phyloP scores from a whole-genome alignment of 2,797 vertebrate genomes.

The Aulostomus chinensis region DNA sequence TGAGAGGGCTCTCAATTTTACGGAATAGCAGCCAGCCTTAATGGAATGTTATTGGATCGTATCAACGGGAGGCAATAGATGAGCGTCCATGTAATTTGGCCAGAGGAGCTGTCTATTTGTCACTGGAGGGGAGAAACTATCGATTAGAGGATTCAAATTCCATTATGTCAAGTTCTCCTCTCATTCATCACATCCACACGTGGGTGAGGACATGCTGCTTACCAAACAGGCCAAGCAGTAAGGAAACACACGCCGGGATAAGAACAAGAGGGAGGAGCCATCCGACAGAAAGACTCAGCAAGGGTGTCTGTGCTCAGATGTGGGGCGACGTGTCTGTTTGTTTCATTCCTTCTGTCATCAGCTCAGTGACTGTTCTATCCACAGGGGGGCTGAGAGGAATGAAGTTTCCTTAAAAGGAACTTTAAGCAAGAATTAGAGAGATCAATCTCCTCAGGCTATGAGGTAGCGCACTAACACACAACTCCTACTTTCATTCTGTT shows the following conservation, averaged over 20 bases:
- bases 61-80: slow-evolving; percentile 70
- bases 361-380: slow-evolving; percentile 45
- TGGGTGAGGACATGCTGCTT: slow-evolving; percentile 44
- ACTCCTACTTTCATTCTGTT: too few species aligned
- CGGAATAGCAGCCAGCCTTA: slow-evolving; percentile 65
- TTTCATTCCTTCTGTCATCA: too few species aligned
- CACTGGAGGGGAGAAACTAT: slow-evolving; percentile 78
- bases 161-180: slow-evolving; percentile 66
- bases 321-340: slow-evolving; percentile 3
- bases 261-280: slow-evolving; percentile 1
- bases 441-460: slow-evolving; percentile 68
- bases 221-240: slow-evolving; percentile 35
- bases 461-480: slow-evolving; percentile 13
- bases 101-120: slow-evolving; percentile 73
- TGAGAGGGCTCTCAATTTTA: slow-evolving; percentile 72
- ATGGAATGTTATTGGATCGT: slow-evolving; percentile 76
- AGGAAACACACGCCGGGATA: slow-evolving; percentile 3
- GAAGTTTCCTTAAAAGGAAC: slow-evolving; percentile 71
- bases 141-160: slow-evolving; percentile 78
- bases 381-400: slow-evolving; percentile 61
- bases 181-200: slow-evolving; percentile 71
- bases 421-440: slow-evolving; percentile 75
- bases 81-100: slow-evolving; percentile 71
- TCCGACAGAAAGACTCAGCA: slow-evolving; percentile 1
- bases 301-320: slow-evolving; percentile 13